Evolutionary conservation across 2,113 vertebrate species (phyloP).

Genomic region (Corythaixoides concolor): DNA sequence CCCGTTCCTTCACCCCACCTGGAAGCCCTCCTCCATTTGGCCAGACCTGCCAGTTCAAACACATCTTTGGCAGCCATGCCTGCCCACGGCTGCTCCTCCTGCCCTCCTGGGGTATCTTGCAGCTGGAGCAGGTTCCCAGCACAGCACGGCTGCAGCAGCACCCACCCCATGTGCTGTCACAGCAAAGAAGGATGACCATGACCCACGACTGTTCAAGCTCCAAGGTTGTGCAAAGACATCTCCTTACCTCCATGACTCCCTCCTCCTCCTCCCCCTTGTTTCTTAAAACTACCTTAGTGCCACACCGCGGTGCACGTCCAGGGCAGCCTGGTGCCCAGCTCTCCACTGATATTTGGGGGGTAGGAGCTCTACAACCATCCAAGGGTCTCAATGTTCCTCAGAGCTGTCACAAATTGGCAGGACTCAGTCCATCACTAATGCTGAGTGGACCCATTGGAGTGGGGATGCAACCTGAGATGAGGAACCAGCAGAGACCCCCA

Average conservation of each 20-base stretch:
- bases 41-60: neutral
- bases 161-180: neutral
- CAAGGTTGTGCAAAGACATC: neutral
- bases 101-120: neutral
- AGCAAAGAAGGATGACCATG: neutral
- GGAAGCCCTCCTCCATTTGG: neutral
- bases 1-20: neutral
- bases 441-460: neutral
- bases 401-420: neutral
- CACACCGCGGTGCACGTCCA: accelerated
- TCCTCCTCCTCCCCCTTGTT: neutral
- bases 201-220: neutral
- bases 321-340: neutral
- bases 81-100: neutral
- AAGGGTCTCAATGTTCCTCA: neutral
- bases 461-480: neutral
- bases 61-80: neutral
- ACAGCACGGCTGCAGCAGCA: neutral
- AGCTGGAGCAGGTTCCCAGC: neutral
- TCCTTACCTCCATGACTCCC: neutral
- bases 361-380: neutral
- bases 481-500: neutral
- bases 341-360: neutral
- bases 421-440: neutral
- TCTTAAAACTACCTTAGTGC: no score